These are phyloP conservation scores for Malachius bipustulatus DNA, from an alignment of 2,888 invertebrate genomes.

Conservation along the genomic window DNA sequence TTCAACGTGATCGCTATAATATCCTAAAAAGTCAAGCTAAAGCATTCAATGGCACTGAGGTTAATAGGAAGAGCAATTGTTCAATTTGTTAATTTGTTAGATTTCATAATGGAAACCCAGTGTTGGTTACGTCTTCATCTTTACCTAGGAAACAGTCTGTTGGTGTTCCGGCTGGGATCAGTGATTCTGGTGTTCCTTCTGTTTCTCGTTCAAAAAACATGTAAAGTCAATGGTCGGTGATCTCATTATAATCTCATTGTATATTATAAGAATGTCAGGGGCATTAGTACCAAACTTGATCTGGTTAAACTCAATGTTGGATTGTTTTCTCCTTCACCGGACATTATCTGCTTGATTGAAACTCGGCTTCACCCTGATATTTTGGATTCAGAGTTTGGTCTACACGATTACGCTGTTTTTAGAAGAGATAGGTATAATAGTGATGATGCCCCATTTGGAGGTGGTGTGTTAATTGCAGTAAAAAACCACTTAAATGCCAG, in stretches of 20 bases:
- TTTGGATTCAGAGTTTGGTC: conserved; percentile 5
- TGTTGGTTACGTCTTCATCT: conserved; percentile 6
- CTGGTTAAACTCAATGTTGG: conserved; percentile 10
- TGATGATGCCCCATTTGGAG: conserved; percentile 3
- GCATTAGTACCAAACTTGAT: conserved; percentile 3
- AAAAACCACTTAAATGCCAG: conserved; percentile 6
- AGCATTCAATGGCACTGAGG: neutral
- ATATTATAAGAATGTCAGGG: conserved; percentile 5
- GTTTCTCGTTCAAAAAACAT: conserved; percentile 5
- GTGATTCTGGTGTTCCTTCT: neutral
- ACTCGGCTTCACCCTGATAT: conserved; percentile 5
- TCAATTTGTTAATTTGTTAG: conserved; percentile 5
- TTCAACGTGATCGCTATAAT: conserved; percentile 1
- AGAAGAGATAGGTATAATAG: conserved; percentile 5
- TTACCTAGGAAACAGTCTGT: neutral
- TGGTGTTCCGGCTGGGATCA: neutral
- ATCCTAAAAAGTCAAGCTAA: conserved; percentile 7
- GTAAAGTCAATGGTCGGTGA: too few species aligned
- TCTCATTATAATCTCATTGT: conserved; percentile 3
- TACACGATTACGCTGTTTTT: conserved; percentile 7
- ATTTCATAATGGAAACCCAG: conserved; percentile 3
- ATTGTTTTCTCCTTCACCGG: conserved; percentile 5
- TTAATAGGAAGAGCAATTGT: neutral
- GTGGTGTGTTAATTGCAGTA: conserved; percentile 7
- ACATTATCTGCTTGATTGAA: conserved; percentile 3